Evolutionary conservation across 2,113 vertebrate genomes (phyloP).

Genomic region (Microtus richardsoni): DNA sequence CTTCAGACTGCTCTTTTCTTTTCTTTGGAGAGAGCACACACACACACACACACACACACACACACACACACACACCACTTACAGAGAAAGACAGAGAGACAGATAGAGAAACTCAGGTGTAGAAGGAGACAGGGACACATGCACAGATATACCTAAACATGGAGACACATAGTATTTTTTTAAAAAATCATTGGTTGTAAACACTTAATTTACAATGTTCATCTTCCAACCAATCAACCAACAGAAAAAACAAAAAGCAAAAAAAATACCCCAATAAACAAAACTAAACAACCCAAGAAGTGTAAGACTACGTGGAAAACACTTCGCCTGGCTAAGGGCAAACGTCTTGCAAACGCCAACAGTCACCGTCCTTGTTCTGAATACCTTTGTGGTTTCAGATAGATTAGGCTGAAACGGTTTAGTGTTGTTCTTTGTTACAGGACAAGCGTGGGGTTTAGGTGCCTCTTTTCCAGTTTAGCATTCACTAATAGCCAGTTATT

Average conservation of each 20-base stretch:
- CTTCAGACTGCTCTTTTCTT: slow-evolving; percentile 29
- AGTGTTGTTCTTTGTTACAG: slow-evolving; percentile 21
- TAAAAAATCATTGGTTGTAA: slow-evolving; percentile 33
- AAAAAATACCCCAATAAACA: background rate
- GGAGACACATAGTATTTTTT: background rate
- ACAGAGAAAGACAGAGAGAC: background rate
- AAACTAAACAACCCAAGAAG: slow-evolving; percentile 15
- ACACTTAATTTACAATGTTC: slow-evolving; percentile 53
- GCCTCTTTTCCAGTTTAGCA: slow-evolving; percentile 70
- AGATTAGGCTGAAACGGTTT: slow-evolving; percentile 54
- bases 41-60: background rate
- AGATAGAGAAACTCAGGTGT: background rate
- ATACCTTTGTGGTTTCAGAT: slow-evolving; percentile 36
- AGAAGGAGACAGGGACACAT: background rate
- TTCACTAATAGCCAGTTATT: slow-evolving; percentile 76
- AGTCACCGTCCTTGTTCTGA: slow-evolving; percentile 21
- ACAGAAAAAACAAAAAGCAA: background rate
- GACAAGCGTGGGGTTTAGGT: slow-evolving; percentile 42
- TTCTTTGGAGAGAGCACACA: background rate
- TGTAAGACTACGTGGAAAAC: slow-evolving; percentile 22
- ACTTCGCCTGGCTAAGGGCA: background rate
- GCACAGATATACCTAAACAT: background rate
- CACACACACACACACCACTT: background rate
- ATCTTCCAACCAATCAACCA: background rate
- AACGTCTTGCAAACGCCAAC: background rate